Base-by-base conservation (phyloP, 2,888 invertebrate genomes). In the Stramonita haemastoma region DNA sequence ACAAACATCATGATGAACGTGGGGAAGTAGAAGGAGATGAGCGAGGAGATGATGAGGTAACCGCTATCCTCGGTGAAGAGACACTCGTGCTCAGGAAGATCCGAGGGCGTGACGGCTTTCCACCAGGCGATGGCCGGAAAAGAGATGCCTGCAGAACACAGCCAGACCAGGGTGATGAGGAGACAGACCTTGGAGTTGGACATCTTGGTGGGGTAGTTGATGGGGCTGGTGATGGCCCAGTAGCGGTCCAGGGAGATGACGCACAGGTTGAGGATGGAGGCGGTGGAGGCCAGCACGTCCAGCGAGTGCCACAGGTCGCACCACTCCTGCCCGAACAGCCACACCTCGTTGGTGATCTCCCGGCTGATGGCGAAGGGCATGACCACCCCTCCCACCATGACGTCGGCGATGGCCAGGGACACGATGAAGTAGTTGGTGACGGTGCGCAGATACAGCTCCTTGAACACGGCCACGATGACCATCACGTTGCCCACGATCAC, bases 191-290 rank as follows among this genome's bases (percentile, higher is more conserved):
- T 97, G 90, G 97, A 97, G 81, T 98, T 97, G 56, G 98, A 98
- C 98, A 99, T 99, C 92, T 98, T 97, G 96, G 98, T 98, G 1
- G 99, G 99, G 96, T 99, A 99, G 86, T 98, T 98, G 93, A 99
- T 99, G 0, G 99, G 99, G 96, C 99, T 99, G 26, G 99, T 99
- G 91, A 99, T 99, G 85, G 99, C 99, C 99, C 99, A 99, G 96
- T 99, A 99, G 32, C 99, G 97, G 96, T 99, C 99, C 94, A 99
- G 96, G 0, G 98, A 98, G 94, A 99, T 99, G 60, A 99, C 99
- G 96, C 99, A 99, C 89, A 99, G 97, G 96, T 99, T 99, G 87
- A 99, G 97, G 94, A 99, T 99, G 22, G 99, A 99, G 11, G 99
- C 99, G 0, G 99, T 99, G 94, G 98, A 98, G 94, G 99, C 99